Evolutionary conservation across 2,888 invertebrate species (phyloP).

Genomic region (Hetaerina titia): DNA sequence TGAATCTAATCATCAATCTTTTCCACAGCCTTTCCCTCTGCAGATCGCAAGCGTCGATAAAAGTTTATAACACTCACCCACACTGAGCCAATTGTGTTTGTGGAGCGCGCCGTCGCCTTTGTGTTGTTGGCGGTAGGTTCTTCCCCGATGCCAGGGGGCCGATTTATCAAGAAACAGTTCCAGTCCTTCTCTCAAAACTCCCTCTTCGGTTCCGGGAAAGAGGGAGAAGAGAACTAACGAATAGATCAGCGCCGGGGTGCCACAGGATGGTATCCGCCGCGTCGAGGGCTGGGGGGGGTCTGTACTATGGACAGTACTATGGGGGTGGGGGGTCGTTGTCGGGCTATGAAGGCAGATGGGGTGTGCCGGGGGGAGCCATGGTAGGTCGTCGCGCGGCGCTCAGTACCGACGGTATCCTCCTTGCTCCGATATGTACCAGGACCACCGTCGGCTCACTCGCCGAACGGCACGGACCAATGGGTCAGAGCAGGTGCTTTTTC

Average conservation of each 20-base stretch:
- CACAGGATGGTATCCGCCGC: not conserved
- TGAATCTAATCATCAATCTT: too few relatives aligned
- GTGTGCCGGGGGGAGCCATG: not conserved
- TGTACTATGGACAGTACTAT: not conserved
- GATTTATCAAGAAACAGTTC: not conserved
- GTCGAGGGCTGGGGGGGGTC: not conserved
- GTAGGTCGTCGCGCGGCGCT: not conserved
- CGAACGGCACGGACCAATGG: not conserved
- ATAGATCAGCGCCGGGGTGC: not conserved
- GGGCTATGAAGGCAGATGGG: not conserved
- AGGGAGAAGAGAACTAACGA: not conserved
- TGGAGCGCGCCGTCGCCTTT: not conserved
- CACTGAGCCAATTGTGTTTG: not conserved
- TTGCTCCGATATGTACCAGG: not conserved
- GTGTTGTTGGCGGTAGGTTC: not conserved
- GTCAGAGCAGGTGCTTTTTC: conserved; percentile 34
- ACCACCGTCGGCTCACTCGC: not conserved
- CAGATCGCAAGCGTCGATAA: not conserved
- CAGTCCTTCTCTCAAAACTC: not conserved
- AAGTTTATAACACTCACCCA: not conserved
- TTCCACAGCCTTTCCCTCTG: not conserved
- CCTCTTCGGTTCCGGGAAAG: conserved; percentile 1
- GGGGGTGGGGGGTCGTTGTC: not conserved
- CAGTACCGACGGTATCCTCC: not conserved
- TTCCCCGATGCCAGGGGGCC: not conserved